phyloP scores from a whole-genome alignment of 2,797 vertebrate species.

The Lagocephalus sceleratus region DNA sequence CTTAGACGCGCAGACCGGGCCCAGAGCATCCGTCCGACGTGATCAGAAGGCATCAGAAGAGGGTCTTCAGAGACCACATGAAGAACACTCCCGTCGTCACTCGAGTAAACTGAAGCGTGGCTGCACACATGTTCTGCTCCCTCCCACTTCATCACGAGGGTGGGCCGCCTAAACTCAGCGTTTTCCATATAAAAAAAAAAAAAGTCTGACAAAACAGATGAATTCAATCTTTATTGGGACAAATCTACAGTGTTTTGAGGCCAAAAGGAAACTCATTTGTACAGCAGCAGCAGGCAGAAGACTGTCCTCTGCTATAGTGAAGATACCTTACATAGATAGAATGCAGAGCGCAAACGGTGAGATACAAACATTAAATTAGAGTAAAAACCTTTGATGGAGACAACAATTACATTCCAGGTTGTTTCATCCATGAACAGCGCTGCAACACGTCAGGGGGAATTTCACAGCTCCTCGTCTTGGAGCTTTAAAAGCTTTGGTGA shows the following conservation, averaged over 20 bases:
- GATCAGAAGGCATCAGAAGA: no score
- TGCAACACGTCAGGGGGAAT: conserved; percentile 1
- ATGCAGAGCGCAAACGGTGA: conserved; percentile 41
- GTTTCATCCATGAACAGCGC: not conserved
- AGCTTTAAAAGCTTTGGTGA: conserved; percentile 23
- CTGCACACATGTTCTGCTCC: no score
- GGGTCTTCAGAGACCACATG: no score
- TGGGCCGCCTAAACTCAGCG: no score
- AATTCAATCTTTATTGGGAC: conserved; percentile 65
- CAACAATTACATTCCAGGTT: conserved; percentile 12
- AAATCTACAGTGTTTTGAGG: conserved; percentile 51
- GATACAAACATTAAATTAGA: conserved; percentile 51
- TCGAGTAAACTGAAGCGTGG: no score
- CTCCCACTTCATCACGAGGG: no score
- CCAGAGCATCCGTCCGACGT: no score
- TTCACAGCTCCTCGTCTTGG: conserved; percentile 4
- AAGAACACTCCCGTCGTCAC: no score
- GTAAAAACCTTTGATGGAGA: conserved; percentile 21
- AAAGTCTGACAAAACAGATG: not conserved
- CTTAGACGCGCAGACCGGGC: not conserved
- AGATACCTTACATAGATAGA: conserved; percentile 38
- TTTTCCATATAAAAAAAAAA: no score
- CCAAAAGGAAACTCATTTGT: conserved; percentile 52
- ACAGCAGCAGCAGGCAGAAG: conserved; percentile 46
- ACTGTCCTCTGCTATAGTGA: conserved; percentile 34